These are phyloP conservation scores for Lissocephala sabroskyi DNA, from an alignment of 2,888 invertebrate genomes.

Conservation along the genomic window DNA sequence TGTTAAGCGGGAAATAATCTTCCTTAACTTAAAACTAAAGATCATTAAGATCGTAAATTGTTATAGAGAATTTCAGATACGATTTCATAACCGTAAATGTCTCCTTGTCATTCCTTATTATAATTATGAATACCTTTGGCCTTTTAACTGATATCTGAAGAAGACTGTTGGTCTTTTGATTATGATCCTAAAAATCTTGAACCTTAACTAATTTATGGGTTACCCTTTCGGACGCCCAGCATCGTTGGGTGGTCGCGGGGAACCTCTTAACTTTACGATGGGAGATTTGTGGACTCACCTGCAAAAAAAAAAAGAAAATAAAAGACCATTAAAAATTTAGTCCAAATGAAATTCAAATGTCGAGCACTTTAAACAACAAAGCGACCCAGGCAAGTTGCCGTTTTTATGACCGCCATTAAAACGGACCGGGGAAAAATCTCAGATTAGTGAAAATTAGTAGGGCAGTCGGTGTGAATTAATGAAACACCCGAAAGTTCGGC, in stretches of 20 bases:
- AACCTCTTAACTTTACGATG: conserved; percentile 23
- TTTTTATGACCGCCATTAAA: conserved; percentile 14
- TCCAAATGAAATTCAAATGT: too few species aligned
- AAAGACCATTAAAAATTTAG: conserved; percentile 25
- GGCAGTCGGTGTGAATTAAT: conserved; percentile 31
- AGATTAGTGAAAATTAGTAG: conserved; percentile 16
- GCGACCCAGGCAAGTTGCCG: too few species aligned
- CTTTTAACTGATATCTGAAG: not conserved
- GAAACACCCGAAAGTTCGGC: conserved; percentile 3
- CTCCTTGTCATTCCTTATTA: not conserved
- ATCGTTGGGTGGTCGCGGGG: too few species aligned
- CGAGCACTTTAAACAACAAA: too few species aligned
- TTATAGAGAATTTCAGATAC: not conserved
- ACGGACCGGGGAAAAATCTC: conserved; percentile 15
- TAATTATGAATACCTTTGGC: conserved; percentile 23
- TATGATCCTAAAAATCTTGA: too few species aligned
- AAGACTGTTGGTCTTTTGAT: too few species aligned
- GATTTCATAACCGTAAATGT: not conserved
- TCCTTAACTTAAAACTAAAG: too few species aligned
- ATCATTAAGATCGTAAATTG: not conserved
- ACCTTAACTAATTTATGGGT: too few species aligned
- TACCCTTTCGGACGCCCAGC: too few species aligned
- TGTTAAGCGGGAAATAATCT: too few species aligned
- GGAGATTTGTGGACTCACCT: conserved; percentile 34
- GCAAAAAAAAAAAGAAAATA: conserved; percentile 27